Conservation (phyloP, 2,888 invertebrate species). For the Capitulum mitella region DNA sequence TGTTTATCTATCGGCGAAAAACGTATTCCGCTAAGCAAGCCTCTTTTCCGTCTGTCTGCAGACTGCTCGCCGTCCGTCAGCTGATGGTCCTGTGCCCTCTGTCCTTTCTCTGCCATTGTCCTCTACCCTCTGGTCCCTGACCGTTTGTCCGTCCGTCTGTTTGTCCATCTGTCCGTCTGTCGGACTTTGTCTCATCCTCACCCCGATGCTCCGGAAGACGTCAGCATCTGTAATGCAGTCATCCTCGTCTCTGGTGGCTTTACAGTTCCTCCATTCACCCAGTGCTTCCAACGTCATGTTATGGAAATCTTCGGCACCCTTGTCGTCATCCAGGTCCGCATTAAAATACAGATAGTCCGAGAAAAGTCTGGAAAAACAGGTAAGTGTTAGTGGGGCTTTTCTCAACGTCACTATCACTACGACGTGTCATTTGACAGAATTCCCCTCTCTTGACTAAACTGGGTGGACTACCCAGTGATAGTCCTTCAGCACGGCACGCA, state of each 20-base stretch:
- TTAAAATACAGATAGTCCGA: constrained; percentile 32
- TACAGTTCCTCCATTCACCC: constrained; percentile 29
- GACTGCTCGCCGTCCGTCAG: background rate
- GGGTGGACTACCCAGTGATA: too few relatives aligned
- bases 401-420: too few relatives aligned
- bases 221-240: background rate
- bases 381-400: too few relatives aligned
- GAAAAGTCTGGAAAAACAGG: constrained; percentile 31
- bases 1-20: too few relatives aligned
- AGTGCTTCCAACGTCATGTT: constrained; percentile 26
- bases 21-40: background rate
- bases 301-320: constrained; percentile 29
- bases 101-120: too few relatives aligned
- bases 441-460: too few relatives aligned
- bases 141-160: too few relatives aligned
- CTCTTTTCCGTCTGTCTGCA: background rate
- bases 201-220: background rate
- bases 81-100: too few relatives aligned
- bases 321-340: background rate
- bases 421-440: too few relatives aligned
- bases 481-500: too few relatives aligned
- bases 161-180: too few relatives aligned
- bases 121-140: background rate
- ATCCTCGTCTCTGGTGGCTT: background rate
- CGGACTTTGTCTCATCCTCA: too few relatives aligned